Evolutionary conservation across 1,140 invertebrate species (phyloP), one percentile per base, ranked within the genome.

Genomic region (Latrodectus geometricus): DNA sequence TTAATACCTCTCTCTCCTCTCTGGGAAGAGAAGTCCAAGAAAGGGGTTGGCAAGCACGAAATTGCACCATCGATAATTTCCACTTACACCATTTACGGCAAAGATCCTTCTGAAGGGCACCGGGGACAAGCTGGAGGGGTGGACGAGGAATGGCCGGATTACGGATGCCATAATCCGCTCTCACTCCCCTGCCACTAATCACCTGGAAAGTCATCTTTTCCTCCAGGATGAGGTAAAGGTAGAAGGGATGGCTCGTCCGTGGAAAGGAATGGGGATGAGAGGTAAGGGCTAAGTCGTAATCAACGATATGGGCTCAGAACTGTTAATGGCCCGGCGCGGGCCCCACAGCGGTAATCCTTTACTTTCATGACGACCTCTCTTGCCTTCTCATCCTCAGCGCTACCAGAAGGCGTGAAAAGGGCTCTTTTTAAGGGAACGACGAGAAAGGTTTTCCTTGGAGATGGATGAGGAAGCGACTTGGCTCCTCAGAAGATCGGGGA

Each of bases 101-200:
- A 52, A 73, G 70, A 82, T 52, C 70, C 75, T 61, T 69, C 52
- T 52, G 54, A 61, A 61, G 17, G 17, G 54, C 17, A 17, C 54
- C 52, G 72, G 73, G 23, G 81, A 75, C 66, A 66, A 56, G 81
- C 66, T 72, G 61, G 54, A 14, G 11, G 54, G 54, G 17, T 61
- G 54, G 35, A 17, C 12, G 49, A n/a, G 78, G 68, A 23, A 48
- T 9, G 68, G 52, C 68, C 73, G 81, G 81, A 84, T 84, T 84
- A 84, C 49, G 61, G 81, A 21, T n/a, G 23, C 73, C 61, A 72
- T 76, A 76, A 84, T 75, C 81, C 81, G 54, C 54, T 61, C 54
- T 14, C 54, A 61, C 54, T 61, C 52, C 61, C 8, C 15, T 14
- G 20, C 72, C 48, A 56, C 65, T 52, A 80, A 80, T 70, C 78